Evolutionary conservation across 2,797 vertebrate genomes (phyloP), one percentile per base, ranked within the genome.

Genomic region (Enteromius mattozi): DNA sequence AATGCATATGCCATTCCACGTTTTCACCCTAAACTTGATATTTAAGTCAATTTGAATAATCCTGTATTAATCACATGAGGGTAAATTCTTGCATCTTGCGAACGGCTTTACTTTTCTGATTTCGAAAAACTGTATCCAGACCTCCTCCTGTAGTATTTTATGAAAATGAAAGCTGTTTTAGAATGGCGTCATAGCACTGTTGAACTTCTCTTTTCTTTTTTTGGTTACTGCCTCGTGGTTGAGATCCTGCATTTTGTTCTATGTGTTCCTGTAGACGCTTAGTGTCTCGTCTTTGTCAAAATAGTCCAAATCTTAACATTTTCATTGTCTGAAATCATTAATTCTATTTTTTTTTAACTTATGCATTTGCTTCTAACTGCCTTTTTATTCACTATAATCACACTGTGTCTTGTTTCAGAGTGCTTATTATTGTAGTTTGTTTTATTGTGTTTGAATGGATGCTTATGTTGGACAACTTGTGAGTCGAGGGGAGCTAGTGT

Each of bases 1-100:
- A 85, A 89, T 89, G 90, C 87, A 90, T 92, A 92, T 92, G 90
- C 90, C 92, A 90, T 90, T 49, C 80, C 89, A 88, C 89, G 1
- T 85, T 63, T 86, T 88, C 70, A 75, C 81, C 86, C 56, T 42
- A 82, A 74, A 35, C 40, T 19, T 45, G 37, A 40, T 69, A 49
- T 70, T 56, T 70, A 69, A 72, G 27, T 30, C 5, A 2, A 33
- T 33, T 65, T 0, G 10, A 33, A 68, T 33, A 16, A 69, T 21
- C 35, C 66, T 37, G 33, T 42, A 47, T 59, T 9, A 49, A 71
- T 72, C 35, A 37, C 74, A 42, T 49, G 54, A 68, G 63, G 74
- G 45, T 69, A 68, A 77, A 77, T 59, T 42, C 72, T 77, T 83
- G 81, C 81, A 76, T 76, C 61, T 27, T 68, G 42, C 61, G 6